These are phyloP conservation scores for Microplitis deprimator DNA, from an alignment of 2,888 invertebrate species.

Conservation along the genomic window DNA sequence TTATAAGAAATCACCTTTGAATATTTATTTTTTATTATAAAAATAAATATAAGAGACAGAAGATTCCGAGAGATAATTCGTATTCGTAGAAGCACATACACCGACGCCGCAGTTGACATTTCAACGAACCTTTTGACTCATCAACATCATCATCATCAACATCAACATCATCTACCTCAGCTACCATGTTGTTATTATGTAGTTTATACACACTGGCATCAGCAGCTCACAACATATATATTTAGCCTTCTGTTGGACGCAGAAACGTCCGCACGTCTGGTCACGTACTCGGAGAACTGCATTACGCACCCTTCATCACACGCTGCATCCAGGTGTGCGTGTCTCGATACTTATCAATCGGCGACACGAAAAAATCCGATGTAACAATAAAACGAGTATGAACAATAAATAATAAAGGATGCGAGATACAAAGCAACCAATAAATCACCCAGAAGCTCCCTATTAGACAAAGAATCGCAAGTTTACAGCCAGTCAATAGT, in stretches of 20 bases:
- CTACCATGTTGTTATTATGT: background rate
- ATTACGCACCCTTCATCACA: slow-evolving; percentile 59
- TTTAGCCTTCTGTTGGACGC: background rate
- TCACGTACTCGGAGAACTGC: slow-evolving; percentile 60
- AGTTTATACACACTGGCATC: background rate
- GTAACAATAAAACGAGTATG: background rate
- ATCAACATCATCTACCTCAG: background rate
- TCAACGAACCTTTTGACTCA: slow-evolving; percentile 43
- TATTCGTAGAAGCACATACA: slow-evolving; percentile 33
- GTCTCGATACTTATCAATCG: slow-evolving; percentile 21
- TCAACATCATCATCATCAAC: slow-evolving; percentile 14
- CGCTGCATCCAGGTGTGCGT: slow-evolving; percentile 39
- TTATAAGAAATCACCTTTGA: background rate
- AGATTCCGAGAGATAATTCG: slow-evolving; percentile 43
- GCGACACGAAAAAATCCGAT: background rate
- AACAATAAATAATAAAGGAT: background rate
- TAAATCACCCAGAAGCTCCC: background rate
- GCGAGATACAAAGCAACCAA: background rate
- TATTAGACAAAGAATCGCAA: background rate
- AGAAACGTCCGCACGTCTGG: slow-evolving; percentile 54
- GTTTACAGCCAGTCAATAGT: background rate
- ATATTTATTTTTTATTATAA: background rate
- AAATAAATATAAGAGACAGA: background rate
- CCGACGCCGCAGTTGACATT: slow-evolving; percentile 40
- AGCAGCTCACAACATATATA: background rate